Evolutionary conservation across 2,113 vertebrate species (phyloP), one percentile per base, ranked within the genome.

Genomic region (Chaenocephalus aceratus): DNA sequence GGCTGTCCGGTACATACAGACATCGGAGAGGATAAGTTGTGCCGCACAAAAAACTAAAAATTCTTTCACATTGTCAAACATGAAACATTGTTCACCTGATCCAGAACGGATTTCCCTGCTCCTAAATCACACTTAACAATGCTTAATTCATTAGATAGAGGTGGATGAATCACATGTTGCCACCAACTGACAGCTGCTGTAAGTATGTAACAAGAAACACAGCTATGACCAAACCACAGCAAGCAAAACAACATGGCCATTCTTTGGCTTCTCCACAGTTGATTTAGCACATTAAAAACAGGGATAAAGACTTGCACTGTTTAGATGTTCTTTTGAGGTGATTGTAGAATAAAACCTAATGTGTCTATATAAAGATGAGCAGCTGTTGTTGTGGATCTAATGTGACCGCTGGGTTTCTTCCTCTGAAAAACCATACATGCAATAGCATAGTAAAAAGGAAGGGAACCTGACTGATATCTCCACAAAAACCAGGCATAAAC

Each of bases 1-100:
- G 72, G 92, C 93, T 92, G 90, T 87, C 57, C 81, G 88, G 88
- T 93, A 93, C 92, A 89, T 90, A 80, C 15, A 79, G 51, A 62
- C 62, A 72, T 56, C 4, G 10, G 61, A 46, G 54, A 85, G 45
- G 73, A 44, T 81, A 54, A 75, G 45, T 58, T 63, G 72, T 82
- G 51, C 66, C 10, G 14, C 26, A 73, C 69, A 68, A 34, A 57
- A 45, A 61, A 2, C 13, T 54, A 58, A 49, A 56, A 14, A 63
- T 12, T 67, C 44, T 60, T 26, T 93, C 89, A 92, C 85, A 91
- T 85, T 83, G 59, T 89, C 80, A 82, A 69, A 82, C 66, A 82
- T 76, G 51, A 88, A 79, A 65, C 60, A 52, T 54, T 64, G 57
- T 85, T 90, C 51, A 67, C 87, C 63, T 73, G 59, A 72, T 71